Evolutionary conservation across 2,113 vertebrate species (phyloP).

Genomic region (Gnathonemus longibarbis): DNA sequence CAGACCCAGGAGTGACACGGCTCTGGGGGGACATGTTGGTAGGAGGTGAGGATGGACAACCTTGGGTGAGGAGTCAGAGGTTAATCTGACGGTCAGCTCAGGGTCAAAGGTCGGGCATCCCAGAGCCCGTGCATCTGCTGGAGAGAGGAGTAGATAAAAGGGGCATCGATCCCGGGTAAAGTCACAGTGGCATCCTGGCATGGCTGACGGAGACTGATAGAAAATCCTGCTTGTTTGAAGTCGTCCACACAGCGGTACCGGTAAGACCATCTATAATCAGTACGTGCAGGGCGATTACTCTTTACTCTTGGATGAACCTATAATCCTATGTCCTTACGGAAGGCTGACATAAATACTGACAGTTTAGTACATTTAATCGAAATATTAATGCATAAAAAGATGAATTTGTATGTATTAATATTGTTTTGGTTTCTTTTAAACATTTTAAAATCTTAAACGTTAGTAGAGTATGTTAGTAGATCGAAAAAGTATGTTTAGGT

Average conservation of each 20-base stretch:
- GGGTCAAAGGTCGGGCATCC: neutral
- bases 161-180: neutral
- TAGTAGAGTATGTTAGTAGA: neutral
- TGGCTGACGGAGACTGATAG: neutral
- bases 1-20: neutral
- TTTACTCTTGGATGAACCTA: neutral
- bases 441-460: neutral
- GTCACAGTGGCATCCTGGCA: neutral
- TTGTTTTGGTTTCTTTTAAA: neutral
- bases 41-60: neutral
- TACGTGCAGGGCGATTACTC: neutral
- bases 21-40: neutral
- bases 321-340: neutral
- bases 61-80: neutral
- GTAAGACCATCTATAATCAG: neutral
- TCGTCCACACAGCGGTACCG: neutral
- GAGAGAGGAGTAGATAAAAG: conserved; percentile 3
- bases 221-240: neutral
- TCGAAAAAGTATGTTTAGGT: neutral
- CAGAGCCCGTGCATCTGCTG: neutral
- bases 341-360: neutral
- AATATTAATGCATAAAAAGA: neutral
- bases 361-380: neutral
- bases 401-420: neutral
- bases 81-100: neutral